Conservation (phyloP, 2,888 invertebrate genomes). For the Scaptodrosophila latifasciaeformis region DNA sequence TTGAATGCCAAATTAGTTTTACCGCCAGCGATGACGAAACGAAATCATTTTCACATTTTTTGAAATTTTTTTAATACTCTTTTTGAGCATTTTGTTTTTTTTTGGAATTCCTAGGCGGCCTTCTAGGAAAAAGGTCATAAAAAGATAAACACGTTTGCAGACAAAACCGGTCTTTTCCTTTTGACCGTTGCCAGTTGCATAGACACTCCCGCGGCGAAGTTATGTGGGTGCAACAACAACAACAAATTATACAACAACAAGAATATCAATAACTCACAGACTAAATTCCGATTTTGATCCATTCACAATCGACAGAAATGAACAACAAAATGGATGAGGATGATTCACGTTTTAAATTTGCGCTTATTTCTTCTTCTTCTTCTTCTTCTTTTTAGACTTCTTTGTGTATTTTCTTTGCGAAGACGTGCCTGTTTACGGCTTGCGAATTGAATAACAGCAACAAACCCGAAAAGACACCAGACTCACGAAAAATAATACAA, state of each 20-base stretch:
- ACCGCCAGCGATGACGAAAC: neutral
- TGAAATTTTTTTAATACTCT: too few species aligned
- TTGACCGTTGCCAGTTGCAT: neutral
- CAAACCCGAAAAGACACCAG: conserved; percentile 26
- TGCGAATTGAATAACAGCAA: conserved; percentile 14
- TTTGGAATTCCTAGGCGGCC: neutral
- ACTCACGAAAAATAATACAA: conserved; percentile 16
- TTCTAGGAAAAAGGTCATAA: neutral
- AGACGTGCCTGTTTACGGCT: conserved; percentile 5
- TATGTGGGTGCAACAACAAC: neutral
- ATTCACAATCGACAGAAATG: too few species aligned
- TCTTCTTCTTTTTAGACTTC: neutral
- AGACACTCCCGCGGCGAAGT: neutral
- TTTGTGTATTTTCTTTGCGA: neutral
- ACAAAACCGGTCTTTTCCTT: neutral
- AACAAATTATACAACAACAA: conserved; percentile 11
- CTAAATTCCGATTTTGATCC: too few species aligned
- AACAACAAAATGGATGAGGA: neutral
- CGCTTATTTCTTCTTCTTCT: neutral
- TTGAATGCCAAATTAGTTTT: conserved; percentile 8
- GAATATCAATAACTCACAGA: too few species aligned
- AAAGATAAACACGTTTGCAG: conserved; percentile 1
- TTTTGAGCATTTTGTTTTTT: neutral
- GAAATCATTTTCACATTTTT: neutral
- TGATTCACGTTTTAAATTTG: conserved; percentile 9